A percentile compares a stretch with the other conserved stretches of the same genome.
phyloP scores from a whole-genome alignment of 2,888 invertebrate genomes.

The Trachelus troglodyta region DNA sequence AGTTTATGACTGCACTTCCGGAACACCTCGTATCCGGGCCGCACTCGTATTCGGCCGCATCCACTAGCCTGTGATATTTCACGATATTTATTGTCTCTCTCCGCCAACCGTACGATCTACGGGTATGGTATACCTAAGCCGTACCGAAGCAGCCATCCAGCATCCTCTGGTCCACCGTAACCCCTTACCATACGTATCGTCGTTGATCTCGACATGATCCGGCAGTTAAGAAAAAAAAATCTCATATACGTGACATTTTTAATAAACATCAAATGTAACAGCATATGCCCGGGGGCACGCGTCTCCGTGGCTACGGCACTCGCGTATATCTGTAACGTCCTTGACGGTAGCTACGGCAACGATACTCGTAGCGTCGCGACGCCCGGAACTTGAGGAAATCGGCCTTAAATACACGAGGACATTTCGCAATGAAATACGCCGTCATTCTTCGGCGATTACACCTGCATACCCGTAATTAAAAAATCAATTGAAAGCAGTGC shows the following conservation, averaged over 20 bases:
- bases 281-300: not conserved
- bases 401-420: not conserved
- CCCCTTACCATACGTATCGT: not conserved
- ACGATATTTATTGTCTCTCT: slow-evolving; percentile 29
- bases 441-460: not conserved
- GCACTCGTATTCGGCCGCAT: slow-evolving; percentile 24
- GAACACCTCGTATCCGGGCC: slow-evolving; percentile 14
- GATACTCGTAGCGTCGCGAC: slow-evolving; percentile 4
- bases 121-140: not conserved
- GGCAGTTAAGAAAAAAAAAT: not conserved
- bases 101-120: not conserved
- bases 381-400: slow-evolving; percentile 10
- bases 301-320: not conserved
- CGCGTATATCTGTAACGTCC: not conserved
- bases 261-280: not conserved
- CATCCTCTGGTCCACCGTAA: not conserved
- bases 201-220: not conserved
- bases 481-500: not conserved
- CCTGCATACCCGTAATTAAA: not conserved
- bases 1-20: slow-evolving; percentile 37
- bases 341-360: not conserved
- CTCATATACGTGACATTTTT: not conserved
- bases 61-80: slow-evolving; percentile 22
- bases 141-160: not conserved
- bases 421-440: not conserved